phyloP scores from a whole-genome alignment of 2,797 vertebrate species.

The Columba guinea region DNA sequence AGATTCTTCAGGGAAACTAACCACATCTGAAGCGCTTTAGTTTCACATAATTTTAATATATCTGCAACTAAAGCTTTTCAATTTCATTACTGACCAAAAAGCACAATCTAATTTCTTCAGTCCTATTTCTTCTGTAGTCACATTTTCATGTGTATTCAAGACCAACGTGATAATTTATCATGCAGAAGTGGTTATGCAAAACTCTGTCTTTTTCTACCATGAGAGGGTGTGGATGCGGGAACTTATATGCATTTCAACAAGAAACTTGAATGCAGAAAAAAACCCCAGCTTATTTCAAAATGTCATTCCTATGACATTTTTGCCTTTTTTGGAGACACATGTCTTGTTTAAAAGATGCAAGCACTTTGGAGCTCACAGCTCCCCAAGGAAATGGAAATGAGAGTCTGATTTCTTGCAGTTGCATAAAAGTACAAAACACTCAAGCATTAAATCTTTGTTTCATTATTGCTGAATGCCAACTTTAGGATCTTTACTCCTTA shows the following conservation, averaged over 20 bases:
- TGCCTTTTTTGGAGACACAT: constrained; percentile 29
- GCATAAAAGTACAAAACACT: neutral
- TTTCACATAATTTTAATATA: neutral
- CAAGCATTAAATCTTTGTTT: neutral
- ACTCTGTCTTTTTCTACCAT: neutral
- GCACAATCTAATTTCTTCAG: neutral
- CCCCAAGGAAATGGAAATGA: constrained; percentile 14
- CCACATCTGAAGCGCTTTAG: neutral
- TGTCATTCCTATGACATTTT: constrained; percentile 48
- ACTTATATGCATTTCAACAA: neutral
- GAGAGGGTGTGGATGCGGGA: neutral
- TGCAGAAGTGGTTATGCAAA: constrained; percentile 26
- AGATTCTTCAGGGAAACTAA: neutral
- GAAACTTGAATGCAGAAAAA: constrained; percentile 20
- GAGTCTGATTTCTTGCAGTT: neutral
- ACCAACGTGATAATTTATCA: neutral
- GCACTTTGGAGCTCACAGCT: neutral
- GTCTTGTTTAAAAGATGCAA: constrained; percentile 31
- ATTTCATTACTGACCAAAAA: constrained; percentile 1
- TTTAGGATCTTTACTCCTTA: neutral
- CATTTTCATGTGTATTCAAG: neutral
- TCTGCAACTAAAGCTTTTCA: neutral
- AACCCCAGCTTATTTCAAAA: constrained; percentile 35
- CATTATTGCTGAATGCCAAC: neutral
- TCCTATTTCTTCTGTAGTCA: neutral